These are phyloP conservation scores for Fragum fragum DNA, from an alignment of 2,888 invertebrate genomes.

Conservation along the genomic window DNA sequence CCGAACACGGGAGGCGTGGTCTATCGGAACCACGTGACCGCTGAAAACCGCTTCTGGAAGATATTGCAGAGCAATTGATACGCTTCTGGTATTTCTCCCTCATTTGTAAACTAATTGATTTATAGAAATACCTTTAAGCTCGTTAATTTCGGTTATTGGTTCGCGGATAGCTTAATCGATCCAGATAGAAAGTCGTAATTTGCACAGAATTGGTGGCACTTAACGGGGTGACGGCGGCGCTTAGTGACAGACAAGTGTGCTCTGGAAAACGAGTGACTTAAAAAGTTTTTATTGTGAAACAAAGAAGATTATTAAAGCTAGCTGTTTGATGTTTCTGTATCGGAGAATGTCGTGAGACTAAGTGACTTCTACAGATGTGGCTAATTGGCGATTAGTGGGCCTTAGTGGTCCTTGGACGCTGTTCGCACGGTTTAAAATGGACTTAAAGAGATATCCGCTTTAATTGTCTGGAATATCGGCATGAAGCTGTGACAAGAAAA, in stretches of 20 bases:
- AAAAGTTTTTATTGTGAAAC: conserved; percentile 30
- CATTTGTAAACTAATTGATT: conserved; percentile 70
- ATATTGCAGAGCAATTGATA: conserved; percentile 53
- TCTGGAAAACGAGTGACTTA: conserved; percentile 10
- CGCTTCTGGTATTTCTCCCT: conserved; percentile 54
- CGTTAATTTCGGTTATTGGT: conserved; percentile 68
- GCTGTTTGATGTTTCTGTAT: conserved; percentile 21
- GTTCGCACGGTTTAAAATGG: conserved; percentile 27
- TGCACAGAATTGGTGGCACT: conserved; percentile 57
- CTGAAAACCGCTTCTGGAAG: conserved; percentile 22
- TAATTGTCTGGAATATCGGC: conserved; percentile 14
- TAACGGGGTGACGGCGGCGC: conserved; percentile 47
- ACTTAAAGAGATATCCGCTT: conserved; percentile 27
- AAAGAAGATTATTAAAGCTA: conserved; percentile 35
- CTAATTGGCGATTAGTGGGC: conserved; percentile 38
- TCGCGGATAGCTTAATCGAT: conserved; percentile 64
- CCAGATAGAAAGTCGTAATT: conserved; percentile 54
- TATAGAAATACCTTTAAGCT: conserved; percentile 64
- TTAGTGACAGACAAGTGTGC: conserved; percentile 20
- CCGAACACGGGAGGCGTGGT: conserved; percentile 33
- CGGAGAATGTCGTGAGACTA: conserved; percentile 16
- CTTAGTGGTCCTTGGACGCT: conserved; percentile 19
- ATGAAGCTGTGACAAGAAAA: not conserved
- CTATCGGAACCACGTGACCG: conserved; percentile 35
- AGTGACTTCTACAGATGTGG: conserved; percentile 25